A percentile compares a stretch with the other conserved stretches of the same genome.
Conservation (phyloP, 2,113 vertebrate species). For the Anser cygnoides region DNA sequence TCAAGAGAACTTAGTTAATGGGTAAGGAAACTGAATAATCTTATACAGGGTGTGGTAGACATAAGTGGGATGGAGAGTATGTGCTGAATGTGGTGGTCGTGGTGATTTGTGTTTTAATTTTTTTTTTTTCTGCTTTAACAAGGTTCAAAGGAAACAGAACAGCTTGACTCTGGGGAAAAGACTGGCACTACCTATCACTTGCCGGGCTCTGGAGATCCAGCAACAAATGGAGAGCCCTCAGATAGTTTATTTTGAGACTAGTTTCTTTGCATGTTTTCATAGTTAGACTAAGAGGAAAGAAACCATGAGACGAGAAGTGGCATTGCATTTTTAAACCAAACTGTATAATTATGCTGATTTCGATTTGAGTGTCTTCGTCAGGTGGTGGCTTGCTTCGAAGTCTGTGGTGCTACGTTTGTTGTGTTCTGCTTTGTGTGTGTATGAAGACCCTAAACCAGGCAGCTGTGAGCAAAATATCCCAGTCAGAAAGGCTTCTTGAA, state of each 20-base stretch:
- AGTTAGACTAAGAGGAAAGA: constrained; percentile 24
- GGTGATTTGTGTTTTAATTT: neutral
- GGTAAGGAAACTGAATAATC: constrained; percentile 33
- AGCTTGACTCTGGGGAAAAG: neutral
- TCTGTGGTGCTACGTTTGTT: neutral
- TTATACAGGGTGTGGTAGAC: neutral
- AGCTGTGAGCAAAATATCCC: neutral
- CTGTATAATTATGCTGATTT: constrained; percentile 21
- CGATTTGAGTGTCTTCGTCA: neutral
- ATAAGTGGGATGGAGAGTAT: neutral
- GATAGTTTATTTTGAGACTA: constrained; percentile 46
- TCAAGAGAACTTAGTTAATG: constrained; percentile 37
- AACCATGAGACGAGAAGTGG: constrained; percentile 27
- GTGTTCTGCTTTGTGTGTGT: neutral
- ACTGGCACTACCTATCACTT: neutral
- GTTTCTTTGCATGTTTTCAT: constrained; percentile 5
- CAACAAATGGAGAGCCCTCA: neutral
- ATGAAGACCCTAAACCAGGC: neutral
- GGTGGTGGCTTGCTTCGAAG: neutral
- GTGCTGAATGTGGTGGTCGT: neutral
- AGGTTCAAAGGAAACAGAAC: neutral
- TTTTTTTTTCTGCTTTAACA: neutral
- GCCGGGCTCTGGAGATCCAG: neutral
- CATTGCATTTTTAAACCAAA: constrained; percentile 20
- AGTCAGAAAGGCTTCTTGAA: neutral